Evolutionary conservation across 2,888 invertebrate genomes (phyloP).

Genomic region (Zele albiditarsus): DNA sequence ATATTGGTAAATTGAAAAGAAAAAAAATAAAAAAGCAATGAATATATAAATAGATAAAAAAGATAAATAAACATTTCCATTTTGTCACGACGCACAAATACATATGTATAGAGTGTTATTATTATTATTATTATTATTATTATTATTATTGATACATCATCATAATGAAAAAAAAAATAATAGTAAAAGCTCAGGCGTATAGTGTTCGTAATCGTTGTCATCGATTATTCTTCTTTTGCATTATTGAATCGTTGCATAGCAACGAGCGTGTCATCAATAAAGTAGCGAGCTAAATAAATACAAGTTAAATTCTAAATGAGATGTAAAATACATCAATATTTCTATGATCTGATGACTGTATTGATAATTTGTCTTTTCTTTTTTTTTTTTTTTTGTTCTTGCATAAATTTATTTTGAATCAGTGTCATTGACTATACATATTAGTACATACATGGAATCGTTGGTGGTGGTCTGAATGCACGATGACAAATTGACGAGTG

Average conservation of each 20-base stretch:
- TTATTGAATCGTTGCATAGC: not conserved
- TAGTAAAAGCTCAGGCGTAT: not conserved
- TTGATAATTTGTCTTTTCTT: not conserved
- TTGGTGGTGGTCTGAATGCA: not conserved
- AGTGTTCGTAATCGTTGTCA: not conserved
- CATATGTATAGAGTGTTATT: no score
- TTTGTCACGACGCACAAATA: no score
- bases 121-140: no score
- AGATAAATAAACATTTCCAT: not conserved
- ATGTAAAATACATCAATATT: not conserved
- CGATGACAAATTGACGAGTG: not conserved
- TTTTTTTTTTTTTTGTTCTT: not conserved
- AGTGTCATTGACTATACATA: not conserved
- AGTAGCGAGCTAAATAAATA: not conserved
- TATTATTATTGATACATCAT: not conserved
- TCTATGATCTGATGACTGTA: not conserved
- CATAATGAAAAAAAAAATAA: not conserved
- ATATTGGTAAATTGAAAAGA: not conserved
- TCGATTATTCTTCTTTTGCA: not conserved
- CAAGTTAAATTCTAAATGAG: not conserved
- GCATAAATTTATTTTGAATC: not conserved
- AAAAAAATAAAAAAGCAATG: not conserved
- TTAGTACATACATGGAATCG: not conserved
- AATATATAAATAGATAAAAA: not conserved
- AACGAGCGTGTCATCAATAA: slow-evolving; percentile 3